A percentile compares a stretch with the other conserved stretches of the same genome.
Conservation (phyloP, 2,888 invertebrate species). For the Tholera decimalis region DNA sequence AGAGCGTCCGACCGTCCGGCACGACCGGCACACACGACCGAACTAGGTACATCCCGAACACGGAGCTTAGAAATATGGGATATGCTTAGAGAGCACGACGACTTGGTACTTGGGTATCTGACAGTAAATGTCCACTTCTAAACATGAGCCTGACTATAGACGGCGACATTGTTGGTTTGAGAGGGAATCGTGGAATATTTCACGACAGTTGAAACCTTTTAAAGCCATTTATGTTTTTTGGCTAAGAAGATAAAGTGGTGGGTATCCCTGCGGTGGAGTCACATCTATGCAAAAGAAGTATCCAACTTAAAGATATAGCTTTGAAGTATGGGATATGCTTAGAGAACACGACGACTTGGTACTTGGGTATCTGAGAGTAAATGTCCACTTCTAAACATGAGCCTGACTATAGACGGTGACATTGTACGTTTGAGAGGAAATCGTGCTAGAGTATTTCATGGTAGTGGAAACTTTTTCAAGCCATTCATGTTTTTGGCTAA, state of each 20-base stretch:
- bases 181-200: background rate
- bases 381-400: constrained; percentile 46
- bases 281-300: background rate
- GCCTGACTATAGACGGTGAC: constrained; percentile 1
- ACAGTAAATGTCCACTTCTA: constrained; percentile 41
- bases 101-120: constrained; percentile 22
- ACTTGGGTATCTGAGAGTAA: constrained; percentile 28
- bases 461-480: background rate
- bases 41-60: constrained; percentile 49
- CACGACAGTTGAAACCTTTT: background rate
- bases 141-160: constrained; percentile 31
- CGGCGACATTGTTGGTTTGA: background rate
- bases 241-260: background rate
- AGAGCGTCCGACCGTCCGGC: constrained; percentile 82
- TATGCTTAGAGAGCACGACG: constrained; percentile 47
- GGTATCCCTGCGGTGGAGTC: background rate
- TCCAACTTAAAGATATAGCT: background rate
- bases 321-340: constrained; percentile 22
- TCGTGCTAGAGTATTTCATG: background rate
- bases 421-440: background rate
- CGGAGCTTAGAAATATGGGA: constrained; percentile 60
- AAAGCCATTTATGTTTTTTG: background rate
- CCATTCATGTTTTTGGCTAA: background rate
- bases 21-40: constrained; percentile 78
- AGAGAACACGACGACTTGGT: constrained; percentile 42